phyloP scores from a whole-genome alignment of 1,140 invertebrate genomes.

The Steinernema khuongi region DNA sequence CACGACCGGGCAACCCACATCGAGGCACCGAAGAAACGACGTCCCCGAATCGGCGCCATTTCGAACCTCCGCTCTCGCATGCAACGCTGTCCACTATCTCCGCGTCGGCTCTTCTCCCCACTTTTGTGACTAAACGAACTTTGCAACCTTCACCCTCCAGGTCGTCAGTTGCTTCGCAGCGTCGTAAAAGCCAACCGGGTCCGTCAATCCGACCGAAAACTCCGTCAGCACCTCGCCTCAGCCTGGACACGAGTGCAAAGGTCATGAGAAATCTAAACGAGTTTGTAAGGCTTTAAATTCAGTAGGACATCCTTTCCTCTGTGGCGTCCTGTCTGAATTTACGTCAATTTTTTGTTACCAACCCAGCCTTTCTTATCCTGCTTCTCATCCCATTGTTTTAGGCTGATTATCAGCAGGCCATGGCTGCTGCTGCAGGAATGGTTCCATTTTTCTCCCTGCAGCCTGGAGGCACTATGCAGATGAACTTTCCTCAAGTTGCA shows the following conservation, averaged over 20 bases:
- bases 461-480: background rate
- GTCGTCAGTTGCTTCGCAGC: background rate
- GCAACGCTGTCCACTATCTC: background rate
- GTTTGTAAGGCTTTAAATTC: background rate
- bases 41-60: background rate
- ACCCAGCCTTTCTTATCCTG: background rate
- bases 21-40: background rate
- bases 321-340: background rate
- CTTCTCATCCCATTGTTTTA: background rate
- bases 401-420: background rate
- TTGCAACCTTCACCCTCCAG: background rate
- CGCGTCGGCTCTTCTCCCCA: background rate
- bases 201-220: background rate
- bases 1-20: background rate
- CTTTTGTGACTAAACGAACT: background rate
- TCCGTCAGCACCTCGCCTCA: background rate
- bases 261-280: background rate
- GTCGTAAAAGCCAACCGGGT: background rate
- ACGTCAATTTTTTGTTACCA: background rate
- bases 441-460: background rate
- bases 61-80: background rate
- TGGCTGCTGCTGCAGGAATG: constrained; percentile 4
- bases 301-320: background rate
- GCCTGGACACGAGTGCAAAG: background rate
- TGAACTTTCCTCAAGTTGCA: background rate